Conservation (phyloP, 2,797 vertebrate genomes). For the Coregonus suidteri region DNA sequence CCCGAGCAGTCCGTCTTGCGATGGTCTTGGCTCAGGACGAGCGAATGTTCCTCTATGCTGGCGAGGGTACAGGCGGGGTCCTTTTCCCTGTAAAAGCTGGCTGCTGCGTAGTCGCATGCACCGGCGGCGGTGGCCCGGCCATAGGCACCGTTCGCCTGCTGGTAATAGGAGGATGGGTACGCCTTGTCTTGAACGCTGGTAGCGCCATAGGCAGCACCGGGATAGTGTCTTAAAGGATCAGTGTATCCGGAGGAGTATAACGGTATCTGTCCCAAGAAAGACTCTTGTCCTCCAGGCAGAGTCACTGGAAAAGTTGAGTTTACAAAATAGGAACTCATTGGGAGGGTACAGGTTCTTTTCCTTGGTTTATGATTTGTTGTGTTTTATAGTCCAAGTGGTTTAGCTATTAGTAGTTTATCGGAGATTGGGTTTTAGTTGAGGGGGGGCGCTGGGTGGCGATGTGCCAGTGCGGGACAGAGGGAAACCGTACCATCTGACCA, state of each 20-base stretch:
- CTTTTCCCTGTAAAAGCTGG: constrained; percentile 91
- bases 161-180: constrained; percentile 87
- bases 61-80: constrained; percentile 80
- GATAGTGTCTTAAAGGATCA: constrained; percentile 92
- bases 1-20: constrained; percentile 90
- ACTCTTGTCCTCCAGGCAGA: constrained; percentile 92
- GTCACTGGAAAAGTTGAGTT: constrained; percentile 98
- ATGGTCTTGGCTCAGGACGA: constrained; percentile 82
- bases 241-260: constrained; percentile 95
- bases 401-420: constrained; percentile 98
- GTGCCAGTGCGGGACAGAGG: constrained; percentile 93
- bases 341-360: constrained; percentile 82
- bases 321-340: constrained; percentile 99
- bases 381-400: constrained; percentile 98
- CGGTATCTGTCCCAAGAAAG: constrained; percentile 96
- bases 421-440: constrained; percentile 95
- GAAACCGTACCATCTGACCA: constrained; percentile 96
- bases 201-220: constrained; percentile 82
- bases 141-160: constrained; percentile 85
- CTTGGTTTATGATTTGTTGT: constrained; percentile 99
- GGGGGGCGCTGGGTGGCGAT: constrained; percentile 82
- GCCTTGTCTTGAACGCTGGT: constrained; percentile 83
- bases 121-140: constrained; percentile 73
- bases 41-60: constrained; percentile 83
- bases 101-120: constrained; percentile 86